Evolutionary conservation across 2,888 invertebrate genomes (phyloP).

Genomic region (Biston betularia): DNA sequence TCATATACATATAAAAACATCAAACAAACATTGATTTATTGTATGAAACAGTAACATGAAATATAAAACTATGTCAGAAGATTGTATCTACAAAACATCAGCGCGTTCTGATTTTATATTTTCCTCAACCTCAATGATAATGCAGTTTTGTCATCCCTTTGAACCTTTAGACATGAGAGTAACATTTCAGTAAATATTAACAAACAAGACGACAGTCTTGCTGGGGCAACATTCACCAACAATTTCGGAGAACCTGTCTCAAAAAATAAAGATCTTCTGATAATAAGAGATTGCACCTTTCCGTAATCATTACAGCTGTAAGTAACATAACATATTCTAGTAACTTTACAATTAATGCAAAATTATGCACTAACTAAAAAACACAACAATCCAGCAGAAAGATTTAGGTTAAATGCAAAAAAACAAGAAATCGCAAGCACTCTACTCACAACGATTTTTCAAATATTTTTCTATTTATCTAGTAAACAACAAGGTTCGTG

Average conservation of each 20-base stretch:
- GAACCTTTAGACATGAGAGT: neutral
- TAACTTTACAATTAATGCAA: no score
- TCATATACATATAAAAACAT: neutral
- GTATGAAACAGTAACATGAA: neutral
- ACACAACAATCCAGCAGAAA: no score
- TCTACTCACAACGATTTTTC: slow-evolving; percentile 14
- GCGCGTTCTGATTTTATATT: slow-evolving; percentile 6
- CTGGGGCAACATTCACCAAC: no score
- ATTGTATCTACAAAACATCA: slow-evolving; percentile 4
- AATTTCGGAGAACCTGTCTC: no score
- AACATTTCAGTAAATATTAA: neutral
- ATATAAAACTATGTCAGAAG: slow-evolving; percentile 10
- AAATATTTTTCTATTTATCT: slow-evolving; percentile 33
- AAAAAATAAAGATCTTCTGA: no score
- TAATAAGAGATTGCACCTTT: no score
- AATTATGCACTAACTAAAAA: no score
- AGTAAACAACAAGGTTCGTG: slow-evolving; percentile 27
- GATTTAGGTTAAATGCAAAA: neutral
- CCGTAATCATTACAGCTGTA: no score
- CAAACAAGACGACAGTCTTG: no score
- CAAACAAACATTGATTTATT: slow-evolving; percentile 3
- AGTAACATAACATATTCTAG: no score
- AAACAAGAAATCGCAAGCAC: slow-evolving; percentile 6
- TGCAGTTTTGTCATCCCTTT: slow-evolving; percentile 14
- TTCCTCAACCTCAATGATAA: slow-evolving; percentile 18